Evolutionary conservation across 2,797 vertebrate species (phyloP), one percentile per base, ranked within the genome.

Genomic region (Champsocephalus esox): DNA sequence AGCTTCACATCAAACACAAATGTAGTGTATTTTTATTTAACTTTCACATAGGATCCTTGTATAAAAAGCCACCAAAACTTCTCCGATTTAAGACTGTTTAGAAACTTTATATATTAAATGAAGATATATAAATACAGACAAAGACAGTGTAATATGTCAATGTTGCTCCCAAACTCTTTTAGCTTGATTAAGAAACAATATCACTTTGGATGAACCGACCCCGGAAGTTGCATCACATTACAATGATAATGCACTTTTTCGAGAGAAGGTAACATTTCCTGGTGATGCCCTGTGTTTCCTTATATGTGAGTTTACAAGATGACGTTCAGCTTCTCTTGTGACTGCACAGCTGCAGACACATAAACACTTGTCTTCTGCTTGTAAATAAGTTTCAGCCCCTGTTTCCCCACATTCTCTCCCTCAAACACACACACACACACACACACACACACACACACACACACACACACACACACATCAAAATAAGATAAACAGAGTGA

Each of bases 321-420:
- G 79, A 73, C 68, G 12, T 58, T 1, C 7, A 11, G n/a, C 46
- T 8, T 70, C 19, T 57, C 68, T 17, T 9, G 41, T 60, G 50
- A 67, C 70, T 46, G 16, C 80, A 87, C 92, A 92, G 91, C 92
- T 93, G 92, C 85, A 21, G 48, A 88, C 79, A 43, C 19, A 49
- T 93, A 93, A 93, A 93, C 90, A 92, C 50, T 73, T 7, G n/a
- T 56, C 60, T 12, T 14, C 44, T 58, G 50, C 75, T 66, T 71
- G 54, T 75, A 81, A 82, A 77, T 72, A 56, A 9, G 68, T 19
- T 57, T 86, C 83, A 62, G 70, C 76, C 81, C 77, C 72, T 58
- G 56, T 48, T 76, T 78, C 72, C 70, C 66, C 21, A 67, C 57
- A 17, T 50, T 73, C 60, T 71, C 46, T 65, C 28, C 45, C 32